Evolutionary conservation across 92 coral and sea anemone species (phyloP), one percentile per base, ranked within the genome.

Genomic region (Epizoanthus scotinus): DNA sequence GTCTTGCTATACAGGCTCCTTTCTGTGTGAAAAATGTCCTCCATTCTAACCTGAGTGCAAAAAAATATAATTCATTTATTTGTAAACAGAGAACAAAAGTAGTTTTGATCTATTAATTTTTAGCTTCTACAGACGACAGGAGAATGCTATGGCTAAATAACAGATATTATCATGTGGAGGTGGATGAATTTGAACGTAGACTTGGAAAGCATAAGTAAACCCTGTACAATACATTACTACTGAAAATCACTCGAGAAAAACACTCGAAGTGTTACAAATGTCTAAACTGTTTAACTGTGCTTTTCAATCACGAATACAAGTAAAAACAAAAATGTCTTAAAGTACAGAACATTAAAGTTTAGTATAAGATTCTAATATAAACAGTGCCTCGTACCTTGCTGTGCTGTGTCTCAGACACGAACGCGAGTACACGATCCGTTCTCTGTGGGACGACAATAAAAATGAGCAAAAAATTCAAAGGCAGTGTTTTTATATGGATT

Each of bases 21-120:
- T 19, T 65, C 83, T 21, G 38, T 34, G 50, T 29, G 79, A 77
- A 87, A 87, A 2, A 87, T 61, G 1, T 78, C 87, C 9, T 84
- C 90, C 90, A 87, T 87, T 19, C 55, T 54, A 77, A 56, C 25
- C 75, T 28, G 22, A 28, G 15, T 14, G 14, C 8, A 8, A 34
- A 31, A 67, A 57, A 67, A 18, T 21, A 55, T 21, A 17, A 56
- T 36, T 55, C 5, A 49, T 29, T 34, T 4, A 5, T 29, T 59
- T 69, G 56, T 57, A 62, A 44, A 19, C 10, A 40, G 42, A 29
- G 24, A 17, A 13, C 24, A 17, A 21, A 34, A 14, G 63, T 21
- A 3, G 59, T 36, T 57, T 34, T 59, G 60, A 27, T 42, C 22
- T 8, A 58, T 52, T 60, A 24, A 14, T 18, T 7, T 27, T 29